A percentile compares a stretch with the other conserved stretches of the same genome.
Conservation (phyloP, 2,888 invertebrate species). For the Andrena chrysosceles region DNA sequence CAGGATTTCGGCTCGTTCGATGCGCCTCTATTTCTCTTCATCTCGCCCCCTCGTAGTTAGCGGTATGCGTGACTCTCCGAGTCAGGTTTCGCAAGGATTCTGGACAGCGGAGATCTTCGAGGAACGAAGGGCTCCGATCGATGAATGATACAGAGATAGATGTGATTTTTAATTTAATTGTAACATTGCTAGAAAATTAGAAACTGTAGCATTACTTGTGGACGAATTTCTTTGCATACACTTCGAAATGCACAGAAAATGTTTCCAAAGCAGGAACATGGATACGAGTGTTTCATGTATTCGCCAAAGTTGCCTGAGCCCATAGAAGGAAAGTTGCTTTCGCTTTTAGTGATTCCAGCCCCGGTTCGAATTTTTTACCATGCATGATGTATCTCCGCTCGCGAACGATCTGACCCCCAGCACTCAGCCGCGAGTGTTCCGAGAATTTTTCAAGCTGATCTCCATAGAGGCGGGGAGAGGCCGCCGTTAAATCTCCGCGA, state of each 20-base stretch:
- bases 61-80: constrained; percentile 42
- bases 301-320: neutral
- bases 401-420: neutral
- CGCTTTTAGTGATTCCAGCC: neutral
- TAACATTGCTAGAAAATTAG: neutral
- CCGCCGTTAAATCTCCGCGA: constrained; percentile 51
- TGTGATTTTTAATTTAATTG: neutral
- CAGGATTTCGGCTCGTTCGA: constrained; percentile 68
- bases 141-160: neutral
- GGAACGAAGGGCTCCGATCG: constrained; percentile 26
- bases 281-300: neutral
- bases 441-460: constrained; percentile 47
- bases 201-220: too few species aligned
- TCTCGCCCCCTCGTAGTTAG: constrained; percentile 22
- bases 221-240: too few species aligned
- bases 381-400: constrained; percentile 33
- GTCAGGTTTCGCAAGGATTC: constrained; percentile 31
- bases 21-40: constrained; percentile 36
- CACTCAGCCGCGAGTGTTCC: constrained; percentile 14
- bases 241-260: too few species aligned
- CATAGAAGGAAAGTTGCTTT: neutral
- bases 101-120: neutral
- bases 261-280: neutral
- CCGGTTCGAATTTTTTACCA: constrained; percentile 13
- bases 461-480: constrained; percentile 11